Base-by-base conservation (phyloP, 2,888 invertebrate species). In the Sarcophaga subvicina region DNA sequence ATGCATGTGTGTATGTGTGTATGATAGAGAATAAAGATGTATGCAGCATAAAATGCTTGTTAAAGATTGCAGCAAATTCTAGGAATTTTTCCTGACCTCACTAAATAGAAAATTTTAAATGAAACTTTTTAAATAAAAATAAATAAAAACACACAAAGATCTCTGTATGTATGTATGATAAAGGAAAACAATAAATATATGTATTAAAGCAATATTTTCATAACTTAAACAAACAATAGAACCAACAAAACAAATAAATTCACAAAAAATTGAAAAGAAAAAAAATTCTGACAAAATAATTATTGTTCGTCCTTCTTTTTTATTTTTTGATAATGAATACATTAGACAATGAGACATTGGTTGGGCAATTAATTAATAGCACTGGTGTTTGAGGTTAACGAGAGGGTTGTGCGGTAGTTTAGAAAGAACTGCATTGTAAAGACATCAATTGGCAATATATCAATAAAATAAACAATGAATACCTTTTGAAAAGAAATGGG, bases 271-370 rank as follows among this genome's bases (percentile, higher is more conserved):
- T 70, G 22, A 54, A 82, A 49, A 64, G 49, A 37, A 71, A 22
- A 76, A 82, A 67, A 69, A 45, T 67, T 66, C 71, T 72, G 66
- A 81, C 80, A 69, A 73, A 85, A 85, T 81, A 85, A 81, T 81
- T 78, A 80, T 85, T 59, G 72, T 77, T 37, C 37, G 8, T 37
- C 8, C 37, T 8, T 37, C 3, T 2, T 37, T 37, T 10, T 37
- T 37, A 0, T 8, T 37, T 37, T 37, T 67, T 73, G 22, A 62
- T 59, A 72, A 80, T 76, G 63, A 45, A 66, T 77, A 82, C 8
- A 49, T 10, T 62, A 73, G 54, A 71, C 25, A 67, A 4, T 67
- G 54, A 64, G 27, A 71, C 22, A 59, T 22, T 45, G 37, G 37
- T 37, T 37, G 37, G 8, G 37, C 37, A 37, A 37, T 37, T 37